phyloP scores from a whole-genome alignment of 2,113 vertebrate genomes.

The Notarius lentiginosus region DNA sequence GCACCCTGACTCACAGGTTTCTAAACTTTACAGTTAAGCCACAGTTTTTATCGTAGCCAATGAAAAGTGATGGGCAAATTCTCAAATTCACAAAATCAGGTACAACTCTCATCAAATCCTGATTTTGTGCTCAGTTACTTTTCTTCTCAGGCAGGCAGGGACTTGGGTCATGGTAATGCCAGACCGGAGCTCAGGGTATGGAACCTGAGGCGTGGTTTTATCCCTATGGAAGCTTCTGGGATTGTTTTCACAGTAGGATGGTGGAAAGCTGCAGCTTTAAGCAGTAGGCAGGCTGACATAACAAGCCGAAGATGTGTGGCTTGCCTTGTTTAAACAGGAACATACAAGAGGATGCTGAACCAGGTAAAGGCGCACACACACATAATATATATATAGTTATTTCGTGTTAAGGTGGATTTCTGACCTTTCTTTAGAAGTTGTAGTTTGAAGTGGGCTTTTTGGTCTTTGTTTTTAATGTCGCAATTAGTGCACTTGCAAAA shows the following conservation, averaged over 20 bases:
- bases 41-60: constrained; percentile 7
- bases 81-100: background rate
- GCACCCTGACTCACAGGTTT: constrained; percentile 25
- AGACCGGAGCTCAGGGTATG: constrained; percentile 8
- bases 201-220: constrained; percentile 10
- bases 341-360: constrained; percentile 13
- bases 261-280: background rate
- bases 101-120: background rate
- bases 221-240: constrained; percentile 5
- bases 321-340: constrained; percentile 46
- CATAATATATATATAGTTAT: background rate
- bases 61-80: background rate
- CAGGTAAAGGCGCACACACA: constrained; percentile 15
- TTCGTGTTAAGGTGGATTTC: background rate
- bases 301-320: constrained; percentile 44
- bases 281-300: background rate
- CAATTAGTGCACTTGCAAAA: background rate
- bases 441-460: background rate
- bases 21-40: constrained; percentile 3
- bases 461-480: background rate
- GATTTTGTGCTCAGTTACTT: background rate
- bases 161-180: background rate
- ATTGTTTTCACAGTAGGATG: background rate
- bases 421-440: background rate
- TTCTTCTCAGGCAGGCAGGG: constrained; percentile 1